Percentiles rank a stretch among this genome's conserved stretches.
Conservation (phyloP, 23 tunicate species). For the Phallusia fumigata region DNA sequence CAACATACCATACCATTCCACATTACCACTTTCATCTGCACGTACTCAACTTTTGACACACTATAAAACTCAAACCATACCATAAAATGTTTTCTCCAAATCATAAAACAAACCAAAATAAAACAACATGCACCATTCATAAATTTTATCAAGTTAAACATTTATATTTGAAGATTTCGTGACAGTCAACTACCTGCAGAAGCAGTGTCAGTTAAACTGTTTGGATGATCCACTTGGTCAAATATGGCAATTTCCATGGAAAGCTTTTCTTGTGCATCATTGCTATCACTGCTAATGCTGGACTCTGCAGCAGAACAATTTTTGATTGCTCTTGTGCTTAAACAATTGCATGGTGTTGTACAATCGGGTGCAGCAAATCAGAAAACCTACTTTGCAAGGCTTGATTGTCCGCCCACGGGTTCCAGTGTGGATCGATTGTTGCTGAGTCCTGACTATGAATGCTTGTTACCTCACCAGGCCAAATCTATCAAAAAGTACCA, state of each 20-base stretch:
- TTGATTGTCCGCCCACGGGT: constrained; percentile 42
- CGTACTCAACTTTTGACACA: not conserved
- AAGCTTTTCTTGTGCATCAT: not conserved
- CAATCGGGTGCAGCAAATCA: not conserved
- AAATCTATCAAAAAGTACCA: not conserved
- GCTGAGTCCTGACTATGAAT: constrained; percentile 66
- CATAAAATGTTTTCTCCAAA: not conserved
- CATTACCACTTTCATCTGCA: not conserved
- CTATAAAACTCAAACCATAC: not conserved
- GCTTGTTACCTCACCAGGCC: constrained; percentile 59
- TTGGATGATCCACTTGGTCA: not conserved
- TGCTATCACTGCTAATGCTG: not conserved
- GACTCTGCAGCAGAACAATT: not conserved
- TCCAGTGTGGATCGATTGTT: constrained; percentile 78
- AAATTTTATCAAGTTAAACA: not conserved
- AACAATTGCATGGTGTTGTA: not conserved
- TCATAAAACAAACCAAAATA: not conserved
- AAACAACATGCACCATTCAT: not conserved
- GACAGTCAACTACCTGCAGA: not conserved
- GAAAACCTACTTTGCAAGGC: not conserved
- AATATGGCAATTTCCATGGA: constrained; percentile 2
- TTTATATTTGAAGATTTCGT: not conserved
- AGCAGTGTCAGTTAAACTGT: not conserved
- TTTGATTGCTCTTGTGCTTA: not conserved
- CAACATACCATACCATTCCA: constrained; percentile 5